Base-by-base conservation (phyloP, 2,888 invertebrate genomes). In the Resseliella maxima region DNA sequence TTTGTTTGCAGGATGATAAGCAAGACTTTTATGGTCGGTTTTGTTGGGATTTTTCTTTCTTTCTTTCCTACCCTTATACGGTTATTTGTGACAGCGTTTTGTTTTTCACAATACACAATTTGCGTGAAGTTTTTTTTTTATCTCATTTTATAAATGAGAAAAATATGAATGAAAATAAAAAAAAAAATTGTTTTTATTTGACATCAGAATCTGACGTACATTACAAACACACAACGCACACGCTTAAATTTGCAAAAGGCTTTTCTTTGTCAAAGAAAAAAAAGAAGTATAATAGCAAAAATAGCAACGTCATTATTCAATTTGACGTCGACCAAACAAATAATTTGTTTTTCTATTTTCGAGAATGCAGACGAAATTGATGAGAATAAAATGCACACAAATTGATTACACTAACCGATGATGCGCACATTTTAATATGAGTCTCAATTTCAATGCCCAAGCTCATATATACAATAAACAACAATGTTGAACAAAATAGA, bases 1-100 rank as follows among this genome's bases (percentile, higher is more conserved):
- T 72, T 72, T 72, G 72, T 72, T 72, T 72, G 72, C 0, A 72
- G 5, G 72, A 72, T 72, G 72, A 72, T 72, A 72, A 72, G 72
- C 72, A 35, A 72, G 72, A 72, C n/a, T 72, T 72, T 72, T 35
- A 72, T 72, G 31, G 72, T 31, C 0, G 6, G 31, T 31, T 12
- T 8, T 72, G 72, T 31, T 72, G 27, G 72, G 18, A 72, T 72
- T 31, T 72, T 15, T 31, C 72, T 0, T 31, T 3, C 2, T 31
- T n/a, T 35, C 31, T 12, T 72, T 72, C 31, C 15, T 31, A 0
- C 59, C 24, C 59, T 59, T 59, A 2, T 50, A 2, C 18, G 59
- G 15, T 72, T 72, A 72, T 31, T 72, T 31, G 12, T 35, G 6
- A 8, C 12, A 15, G 6, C 0, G 15, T 6, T 72, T 72, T 72